These are phyloP conservation scores for Sinocyclocheilus rhinocerous DNA, from an alignment of 2,113 vertebrate genomes.

Conservation along the genomic window DNA sequence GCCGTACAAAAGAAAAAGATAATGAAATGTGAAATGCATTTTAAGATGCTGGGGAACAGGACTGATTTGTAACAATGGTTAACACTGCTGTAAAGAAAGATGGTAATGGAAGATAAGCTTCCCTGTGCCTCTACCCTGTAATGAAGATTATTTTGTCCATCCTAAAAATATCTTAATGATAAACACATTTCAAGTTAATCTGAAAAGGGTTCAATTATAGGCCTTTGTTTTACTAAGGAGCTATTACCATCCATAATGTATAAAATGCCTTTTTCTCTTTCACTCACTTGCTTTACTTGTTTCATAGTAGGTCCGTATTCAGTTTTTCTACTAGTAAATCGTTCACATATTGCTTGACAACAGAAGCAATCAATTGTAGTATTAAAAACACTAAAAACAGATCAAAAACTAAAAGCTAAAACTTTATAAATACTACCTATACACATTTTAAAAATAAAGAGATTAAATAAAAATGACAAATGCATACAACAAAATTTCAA, in stretches of 20 bases:
- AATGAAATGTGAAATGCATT: background rate
- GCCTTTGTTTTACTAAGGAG: background rate
- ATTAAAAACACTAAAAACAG: no score
- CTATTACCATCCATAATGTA: conserved; percentile 16
- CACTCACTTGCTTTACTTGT: background rate
- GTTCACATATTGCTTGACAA: background rate
- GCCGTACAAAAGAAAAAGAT: conserved; percentile 37
- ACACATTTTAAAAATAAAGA: no score
- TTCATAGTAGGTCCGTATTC: background rate
- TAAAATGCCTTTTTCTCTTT: conserved; percentile 27
- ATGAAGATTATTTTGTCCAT: conserved; percentile 30
- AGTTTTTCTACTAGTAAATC: background rate
- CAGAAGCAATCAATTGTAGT: no score
- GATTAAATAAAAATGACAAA: no score
- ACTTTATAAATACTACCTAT: background rate
- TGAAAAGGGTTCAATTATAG: conserved; percentile 5
- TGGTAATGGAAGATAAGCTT: conserved; percentile 14
- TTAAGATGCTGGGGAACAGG: background rate
- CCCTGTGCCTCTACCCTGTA: conserved; percentile 48
- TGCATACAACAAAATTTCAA: no score
- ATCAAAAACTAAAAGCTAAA: no score
- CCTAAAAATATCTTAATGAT: conserved; percentile 26
- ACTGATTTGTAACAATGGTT: background rate
- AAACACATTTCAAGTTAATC: background rate
- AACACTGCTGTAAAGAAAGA: conserved; percentile 9